Evolutionary conservation across 2,888 invertebrate genomes (phyloP).

Genomic region (Dione vanillae): DNA sequence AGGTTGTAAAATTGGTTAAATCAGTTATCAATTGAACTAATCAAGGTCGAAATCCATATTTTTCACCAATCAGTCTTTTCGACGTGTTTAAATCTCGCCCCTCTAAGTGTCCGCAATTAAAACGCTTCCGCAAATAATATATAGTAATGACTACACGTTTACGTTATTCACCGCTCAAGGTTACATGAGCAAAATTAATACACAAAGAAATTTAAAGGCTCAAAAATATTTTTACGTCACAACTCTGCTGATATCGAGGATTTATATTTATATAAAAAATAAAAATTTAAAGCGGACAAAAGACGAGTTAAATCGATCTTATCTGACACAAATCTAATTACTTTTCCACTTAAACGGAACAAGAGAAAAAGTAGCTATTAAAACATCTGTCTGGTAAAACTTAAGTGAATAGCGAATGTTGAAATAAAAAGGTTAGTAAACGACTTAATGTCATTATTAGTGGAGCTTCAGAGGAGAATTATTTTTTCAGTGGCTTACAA

Average conservation of each 20-base stretch:
- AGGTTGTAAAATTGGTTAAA: too few relatives aligned
- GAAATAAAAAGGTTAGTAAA: slow-evolving; percentile 8
- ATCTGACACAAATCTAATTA: slow-evolving; percentile 31
- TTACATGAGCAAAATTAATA: neutral
- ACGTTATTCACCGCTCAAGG: neutral
- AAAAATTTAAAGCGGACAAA: neutral
- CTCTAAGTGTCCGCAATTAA: too few relatives aligned
- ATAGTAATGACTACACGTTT: too few relatives aligned
- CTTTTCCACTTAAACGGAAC: slow-evolving; percentile 16
- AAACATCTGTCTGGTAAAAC: slow-evolving; percentile 25
- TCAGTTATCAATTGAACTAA: too few relatives aligned
- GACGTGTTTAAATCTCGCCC: too few relatives aligned
- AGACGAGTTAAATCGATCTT: slow-evolving; percentile 26
- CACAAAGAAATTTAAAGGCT: neutral
- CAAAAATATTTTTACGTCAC: too few relatives aligned
- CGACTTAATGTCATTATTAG: slow-evolving; percentile 20
- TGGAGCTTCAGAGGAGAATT: neutral
- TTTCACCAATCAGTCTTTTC: too few relatives aligned
- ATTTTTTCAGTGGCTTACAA: neutral
- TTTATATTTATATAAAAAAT: neutral
- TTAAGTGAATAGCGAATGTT: slow-evolving; percentile 14
- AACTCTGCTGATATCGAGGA: too few relatives aligned
- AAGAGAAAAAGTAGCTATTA: slow-evolving; percentile 22
- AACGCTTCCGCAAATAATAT: too few relatives aligned
- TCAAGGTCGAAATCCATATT: too few relatives aligned